Base-by-base conservation (phyloP, 2,113 vertebrate species). In the Antigone vipio region DNA sequence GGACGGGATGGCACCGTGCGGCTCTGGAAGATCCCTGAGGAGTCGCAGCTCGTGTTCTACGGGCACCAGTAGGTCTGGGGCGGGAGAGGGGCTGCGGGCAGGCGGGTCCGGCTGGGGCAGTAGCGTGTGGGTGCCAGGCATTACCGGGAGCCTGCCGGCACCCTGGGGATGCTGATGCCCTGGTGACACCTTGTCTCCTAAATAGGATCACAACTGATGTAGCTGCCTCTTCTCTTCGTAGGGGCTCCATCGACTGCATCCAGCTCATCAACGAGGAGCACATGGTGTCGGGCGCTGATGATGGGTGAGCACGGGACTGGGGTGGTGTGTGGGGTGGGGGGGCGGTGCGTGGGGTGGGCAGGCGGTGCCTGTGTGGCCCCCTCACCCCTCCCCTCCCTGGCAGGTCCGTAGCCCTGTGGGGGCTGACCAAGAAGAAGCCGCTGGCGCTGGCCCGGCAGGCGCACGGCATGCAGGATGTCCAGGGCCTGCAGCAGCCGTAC, bases 191-290 rank as follows among this genome's bases (percentile, higher is more conserved):
- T 42, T 38, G 21, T 44, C 1, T 68, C 45, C n/a, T 42, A 9
- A 42, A 18, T 12, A 35, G 18, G 18, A 53, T 69, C 50, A 22
- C 22, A 50, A 62, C 34, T 66, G 49, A 20, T 34, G 68, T 3
- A 9, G 3, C 24, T 64, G 30, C 32, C 15, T 52, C 5, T 92
- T 47, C 74, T 79, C 24, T 64, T 53, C n/a, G 4, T 49, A 99
- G 99, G 85, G 99, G 99, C 56, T 99, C 99, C 34, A 99, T 99
- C 0, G 99, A 99, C 95, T 99, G 99, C 49, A 95, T 99, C 80
- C 99, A 99, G 96, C 99, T 99, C 35, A 99, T 99, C 97, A 99
- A 99, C 0, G 99, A 99, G 97, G 99, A 99, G 71, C 98, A 99
- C 95, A 99, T 99, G 99, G 97, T 99, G 76, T 99, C 99, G 0